Conservation (phyloP, 2,888 invertebrate species). For the Thera britannica region DNA sequence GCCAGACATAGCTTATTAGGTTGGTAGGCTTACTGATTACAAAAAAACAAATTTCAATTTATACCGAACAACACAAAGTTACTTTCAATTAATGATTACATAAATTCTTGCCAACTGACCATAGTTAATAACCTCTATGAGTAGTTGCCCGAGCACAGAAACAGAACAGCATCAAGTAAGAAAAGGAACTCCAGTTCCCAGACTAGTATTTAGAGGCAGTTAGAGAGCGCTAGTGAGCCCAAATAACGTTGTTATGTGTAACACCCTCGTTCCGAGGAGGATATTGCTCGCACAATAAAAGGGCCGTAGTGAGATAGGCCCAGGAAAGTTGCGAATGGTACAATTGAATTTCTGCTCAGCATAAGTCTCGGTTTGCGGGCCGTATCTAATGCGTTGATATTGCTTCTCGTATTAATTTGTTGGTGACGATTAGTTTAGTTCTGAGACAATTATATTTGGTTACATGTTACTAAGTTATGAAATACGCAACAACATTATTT, state of each 20-base stretch:
- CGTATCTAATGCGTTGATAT: constrained; percentile 28
- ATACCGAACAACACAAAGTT: no score
- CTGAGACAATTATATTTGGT: neutral
- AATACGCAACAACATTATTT: neutral
- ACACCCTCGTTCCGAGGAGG: constrained; percentile 47
- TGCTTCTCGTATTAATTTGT: constrained; percentile 26
- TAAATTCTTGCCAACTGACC: no score
- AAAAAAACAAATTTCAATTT: no score
- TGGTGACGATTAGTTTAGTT: constrained; percentile 23
- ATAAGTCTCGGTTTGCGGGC: constrained; percentile 25
- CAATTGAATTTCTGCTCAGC: constrained; percentile 33
- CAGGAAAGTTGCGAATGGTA: constrained; percentile 26
- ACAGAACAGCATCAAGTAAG: neutral
- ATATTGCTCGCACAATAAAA: constrained; percentile 58
- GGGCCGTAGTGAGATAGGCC: constrained; percentile 36
- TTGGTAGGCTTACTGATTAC: no score
- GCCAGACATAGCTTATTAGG: no score
- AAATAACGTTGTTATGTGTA: constrained; percentile 52
- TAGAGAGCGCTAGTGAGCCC: constrained; percentile 49
- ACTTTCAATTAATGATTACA: no score
- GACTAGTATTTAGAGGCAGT: constrained; percentile 56
- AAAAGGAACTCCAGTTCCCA: constrained; percentile 11
- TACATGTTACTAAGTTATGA: neutral
- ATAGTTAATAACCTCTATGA: neutral
- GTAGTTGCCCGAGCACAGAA: neutral